Evolutionary conservation across 2,888 invertebrate species (phyloP).

Genomic region (Polyommatus iphigenia): DNA sequence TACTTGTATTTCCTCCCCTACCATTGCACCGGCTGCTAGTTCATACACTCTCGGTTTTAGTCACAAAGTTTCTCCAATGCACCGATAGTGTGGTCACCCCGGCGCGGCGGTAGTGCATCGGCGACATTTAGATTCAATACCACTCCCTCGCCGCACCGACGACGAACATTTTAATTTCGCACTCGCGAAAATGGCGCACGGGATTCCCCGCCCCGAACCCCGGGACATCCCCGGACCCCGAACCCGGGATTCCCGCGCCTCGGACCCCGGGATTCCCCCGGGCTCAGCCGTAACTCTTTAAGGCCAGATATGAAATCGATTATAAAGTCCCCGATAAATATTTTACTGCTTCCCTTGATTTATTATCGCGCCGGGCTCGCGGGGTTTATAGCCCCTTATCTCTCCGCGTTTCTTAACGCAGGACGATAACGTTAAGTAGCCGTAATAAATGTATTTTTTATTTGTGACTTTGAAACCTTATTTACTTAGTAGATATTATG

Average conservation of each 20-base stretch:
- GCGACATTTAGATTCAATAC: constrained; percentile 36
- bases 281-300: constrained; percentile 11
- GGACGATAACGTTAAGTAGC: background rate
- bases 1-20: no score
- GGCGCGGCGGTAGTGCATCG: constrained; percentile 17
- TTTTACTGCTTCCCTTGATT: constrained; percentile 9
- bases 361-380: constrained; percentile 14
- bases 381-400: constrained; percentile 2
- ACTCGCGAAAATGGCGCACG: constrained; percentile 32
- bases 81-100: background rate
- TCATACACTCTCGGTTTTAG: background rate
- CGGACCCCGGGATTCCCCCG: background rate
- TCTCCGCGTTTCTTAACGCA: background rate
- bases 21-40: background rate
- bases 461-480: background rate
- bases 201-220: constrained; percentile 3
- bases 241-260: constrained; percentile 14
- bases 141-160: constrained; percentile 17
- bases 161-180: constrained; percentile 33
- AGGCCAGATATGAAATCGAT: constrained; percentile 32
- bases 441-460: background rate
- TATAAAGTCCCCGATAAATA: constrained; percentile 26
- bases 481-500: background rate
- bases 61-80: background rate
- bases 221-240: background rate